Evolutionary conservation across 1,140 invertebrate species (phyloP).

Genomic region (Drosophila sp.): DNA sequence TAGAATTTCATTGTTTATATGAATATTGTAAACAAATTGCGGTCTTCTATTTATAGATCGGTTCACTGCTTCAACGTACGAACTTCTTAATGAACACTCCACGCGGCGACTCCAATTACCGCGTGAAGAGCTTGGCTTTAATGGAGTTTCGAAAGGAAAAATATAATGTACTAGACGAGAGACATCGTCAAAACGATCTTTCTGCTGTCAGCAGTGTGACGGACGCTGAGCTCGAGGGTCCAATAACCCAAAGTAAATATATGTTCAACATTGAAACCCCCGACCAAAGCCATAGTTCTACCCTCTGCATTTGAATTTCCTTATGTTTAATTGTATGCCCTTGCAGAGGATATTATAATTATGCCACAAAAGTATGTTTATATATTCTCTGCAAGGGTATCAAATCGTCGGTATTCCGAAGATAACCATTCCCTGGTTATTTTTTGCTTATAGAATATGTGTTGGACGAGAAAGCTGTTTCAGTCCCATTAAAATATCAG

Average conservation of each 20-base stretch:
- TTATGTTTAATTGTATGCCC: conserved; percentile 1
- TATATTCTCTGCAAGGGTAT: no score
- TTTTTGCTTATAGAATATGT: conserved; percentile 40
- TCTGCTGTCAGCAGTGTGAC: neutral
- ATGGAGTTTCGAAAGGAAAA: conserved; percentile 73
- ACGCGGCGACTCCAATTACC: conserved; percentile 55
- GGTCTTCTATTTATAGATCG: conserved; percentile 59
- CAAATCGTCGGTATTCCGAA: no score
- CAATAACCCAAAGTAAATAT: conserved; percentile 54
- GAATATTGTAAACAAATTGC: conserved; percentile 1
- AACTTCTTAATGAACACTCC: conserved; percentile 73
- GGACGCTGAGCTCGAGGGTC: conserved; percentile 19
- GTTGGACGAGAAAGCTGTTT: conserved; percentile 46
- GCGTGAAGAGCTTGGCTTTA: conserved; percentile 58
- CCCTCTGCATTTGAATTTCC: neutral
- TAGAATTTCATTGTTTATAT: conserved; percentile 16
- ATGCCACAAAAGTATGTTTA: no score
- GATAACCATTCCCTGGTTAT: neutral
- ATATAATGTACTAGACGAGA: conserved; percentile 62
- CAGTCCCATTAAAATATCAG: conserved; percentile 61
- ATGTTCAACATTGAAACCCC: neutral
- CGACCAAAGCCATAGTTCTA: neutral
- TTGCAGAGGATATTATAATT: no score
- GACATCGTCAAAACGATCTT: conserved; percentile 38
- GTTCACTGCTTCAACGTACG: conserved; percentile 62